A percentile compares a stretch with the other conserved stretches of the same genome.
These are phyloP conservation scores for Caenorhabditis brenneri DNA, from an alignment of 1,140 invertebrate species.

Conservation along the genomic window DNA sequence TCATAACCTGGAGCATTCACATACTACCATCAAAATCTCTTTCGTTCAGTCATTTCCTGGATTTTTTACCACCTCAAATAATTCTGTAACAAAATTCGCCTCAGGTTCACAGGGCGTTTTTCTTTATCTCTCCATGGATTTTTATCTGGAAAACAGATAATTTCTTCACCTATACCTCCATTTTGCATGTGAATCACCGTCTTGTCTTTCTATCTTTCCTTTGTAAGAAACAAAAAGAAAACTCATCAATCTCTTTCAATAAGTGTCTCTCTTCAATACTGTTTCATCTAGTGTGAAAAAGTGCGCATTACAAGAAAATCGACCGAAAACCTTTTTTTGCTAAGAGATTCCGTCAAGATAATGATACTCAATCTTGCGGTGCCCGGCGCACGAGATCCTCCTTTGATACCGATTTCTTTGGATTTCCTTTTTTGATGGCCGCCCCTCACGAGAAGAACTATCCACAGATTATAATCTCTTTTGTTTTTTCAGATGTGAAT, in stretches of 20 bases:
- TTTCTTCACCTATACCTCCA: background rate
- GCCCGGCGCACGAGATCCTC: background rate
- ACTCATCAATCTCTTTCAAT: background rate
- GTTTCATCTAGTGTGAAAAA: background rate
- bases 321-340: background rate
- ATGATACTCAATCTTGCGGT: slow-evolving; percentile 34
- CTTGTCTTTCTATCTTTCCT: background rate
- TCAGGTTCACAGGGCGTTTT: too few relatives aligned
- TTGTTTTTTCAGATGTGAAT: slow-evolving; percentile 50
- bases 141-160: too few relatives aligned
- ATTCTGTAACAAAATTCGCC: too few relatives aligned
- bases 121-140: too few relatives aligned
- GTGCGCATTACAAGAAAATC: background rate
- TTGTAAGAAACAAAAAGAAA: background rate
- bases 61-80: too few relatives aligned
- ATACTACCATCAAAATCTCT: too few relatives aligned
- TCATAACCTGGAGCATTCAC: too few relatives aligned
- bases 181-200: background rate
- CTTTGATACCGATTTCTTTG: background rate
- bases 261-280: background rate
- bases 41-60: too few relatives aligned
- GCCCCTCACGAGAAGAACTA: background rate
- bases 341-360: background rate
- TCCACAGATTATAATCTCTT: background rate
- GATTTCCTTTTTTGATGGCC: background rate